phyloP scores from a whole-genome alignment of 2,888 invertebrate genomes.

The Tipula lateralis region DNA sequence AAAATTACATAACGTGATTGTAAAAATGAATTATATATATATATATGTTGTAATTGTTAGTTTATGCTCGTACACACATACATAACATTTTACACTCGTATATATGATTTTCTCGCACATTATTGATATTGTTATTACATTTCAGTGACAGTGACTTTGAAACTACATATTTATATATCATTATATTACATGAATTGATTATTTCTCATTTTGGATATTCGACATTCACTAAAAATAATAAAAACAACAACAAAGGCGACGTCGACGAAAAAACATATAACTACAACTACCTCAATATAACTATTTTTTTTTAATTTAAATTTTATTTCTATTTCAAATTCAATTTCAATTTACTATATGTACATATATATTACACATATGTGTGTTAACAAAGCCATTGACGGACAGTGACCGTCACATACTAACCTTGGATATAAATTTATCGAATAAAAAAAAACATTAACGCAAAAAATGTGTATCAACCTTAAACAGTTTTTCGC shows the following conservation, averaged over 20 bases:
- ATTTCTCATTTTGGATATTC: slow-evolving; percentile 11
- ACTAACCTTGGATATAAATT: too few relatives aligned
- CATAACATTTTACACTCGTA: background rate
- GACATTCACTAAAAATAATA: slow-evolving; percentile 5
- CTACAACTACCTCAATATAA: background rate
- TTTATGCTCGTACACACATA: background rate
- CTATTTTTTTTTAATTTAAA: background rate
- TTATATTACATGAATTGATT: background rate
- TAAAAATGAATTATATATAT: too few relatives aligned
- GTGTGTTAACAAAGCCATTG: background rate
- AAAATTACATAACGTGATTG: background rate
- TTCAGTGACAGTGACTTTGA: slow-evolving; percentile 9
- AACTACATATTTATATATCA: background rate
- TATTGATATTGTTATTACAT: background rate
- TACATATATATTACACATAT: background rate
- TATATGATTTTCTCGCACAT: background rate
- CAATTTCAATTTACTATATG: background rate
- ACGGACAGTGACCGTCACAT: slow-evolving; percentile 19
- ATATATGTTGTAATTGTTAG: background rate
- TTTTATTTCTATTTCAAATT: background rate
- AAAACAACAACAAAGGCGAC: background rate
- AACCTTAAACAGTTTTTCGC: slow-evolving; percentile 24
- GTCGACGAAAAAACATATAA: background rate
- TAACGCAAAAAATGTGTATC: slow-evolving; percentile 1
- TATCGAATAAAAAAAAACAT: background rate